These are phyloP conservation scores for Tonatia bakeri DNA, from an alignment of 2,113 vertebrate genomes.

Conservation along the genomic window DNA sequence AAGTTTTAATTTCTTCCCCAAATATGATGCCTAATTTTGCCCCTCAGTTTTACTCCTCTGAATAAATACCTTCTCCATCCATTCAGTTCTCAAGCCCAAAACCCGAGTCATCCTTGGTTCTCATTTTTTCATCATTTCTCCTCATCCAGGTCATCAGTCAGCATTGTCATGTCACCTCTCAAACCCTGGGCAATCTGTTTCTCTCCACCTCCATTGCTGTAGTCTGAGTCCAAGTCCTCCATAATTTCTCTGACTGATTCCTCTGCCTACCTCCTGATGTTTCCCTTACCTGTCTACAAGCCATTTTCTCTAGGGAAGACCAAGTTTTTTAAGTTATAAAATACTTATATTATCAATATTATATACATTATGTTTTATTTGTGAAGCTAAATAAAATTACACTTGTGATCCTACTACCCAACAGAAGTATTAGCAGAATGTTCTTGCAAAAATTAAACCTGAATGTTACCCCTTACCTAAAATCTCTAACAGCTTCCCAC, in stretches of 20 bases:
- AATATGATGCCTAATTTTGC: neutral
- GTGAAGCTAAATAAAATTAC: neutral
- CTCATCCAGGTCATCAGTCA: neutral
- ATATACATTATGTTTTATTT: neutral
- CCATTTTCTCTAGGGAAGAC: neutral
- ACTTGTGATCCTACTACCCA: neutral
- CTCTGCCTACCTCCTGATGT: neutral
- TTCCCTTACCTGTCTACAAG: neutral
- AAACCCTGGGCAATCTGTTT: neutral
- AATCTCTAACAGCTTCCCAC: neutral
- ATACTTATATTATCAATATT: neutral
- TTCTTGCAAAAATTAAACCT: neutral
- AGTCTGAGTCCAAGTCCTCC: neutral
- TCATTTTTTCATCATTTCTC: neutral
- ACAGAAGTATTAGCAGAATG: neutral
- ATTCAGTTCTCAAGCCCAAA: neutral
- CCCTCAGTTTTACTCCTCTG: neutral
- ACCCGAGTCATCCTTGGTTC: neutral
- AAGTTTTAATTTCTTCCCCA: neutral
- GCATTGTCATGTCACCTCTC: neutral
- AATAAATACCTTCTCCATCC: neutral
- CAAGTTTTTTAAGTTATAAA: neutral
- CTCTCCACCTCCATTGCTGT: neutral
- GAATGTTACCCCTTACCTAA: neutral
- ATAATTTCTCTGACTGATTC: neutral